Evolutionary conservation across 2,797 vertebrate genomes (phyloP).

Genomic region (Telmatherina bonti): DNA sequence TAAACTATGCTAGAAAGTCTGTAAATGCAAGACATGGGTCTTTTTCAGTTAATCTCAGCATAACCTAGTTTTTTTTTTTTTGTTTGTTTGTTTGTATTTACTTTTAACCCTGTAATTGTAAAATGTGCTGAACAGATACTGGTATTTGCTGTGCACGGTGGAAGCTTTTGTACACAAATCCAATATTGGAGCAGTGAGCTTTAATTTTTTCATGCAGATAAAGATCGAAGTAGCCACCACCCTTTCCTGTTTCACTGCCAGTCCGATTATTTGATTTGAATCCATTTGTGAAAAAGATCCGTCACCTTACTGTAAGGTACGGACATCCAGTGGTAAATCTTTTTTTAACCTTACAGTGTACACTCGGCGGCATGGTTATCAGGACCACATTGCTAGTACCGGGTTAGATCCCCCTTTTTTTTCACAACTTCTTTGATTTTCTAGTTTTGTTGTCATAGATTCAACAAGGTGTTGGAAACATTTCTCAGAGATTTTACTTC

Average conservation of each 20-base stretch:
- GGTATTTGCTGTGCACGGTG: neutral
- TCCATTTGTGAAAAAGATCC: neutral
- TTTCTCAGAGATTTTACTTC: neutral
- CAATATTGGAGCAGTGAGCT: constrained; percentile 28
- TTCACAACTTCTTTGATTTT: neutral
- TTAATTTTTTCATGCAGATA: constrained; percentile 47
- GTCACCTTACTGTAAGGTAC: neutral
- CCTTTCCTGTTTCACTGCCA: constrained; percentile 59
- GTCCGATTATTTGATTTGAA: constrained; percentile 29
- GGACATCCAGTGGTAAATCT: too few relatives aligned
- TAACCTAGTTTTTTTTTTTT: neutral
- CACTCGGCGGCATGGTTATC: too few relatives aligned
- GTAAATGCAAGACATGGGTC: neutral
- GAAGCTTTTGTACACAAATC: constrained; percentile 13
- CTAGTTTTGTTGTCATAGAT: too few relatives aligned
- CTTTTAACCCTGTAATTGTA: neutral
- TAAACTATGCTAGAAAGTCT: neutral
- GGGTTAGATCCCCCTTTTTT: neutral
- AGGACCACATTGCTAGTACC: too few relatives aligned
- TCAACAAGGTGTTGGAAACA: neutral
- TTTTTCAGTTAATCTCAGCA: neutral
- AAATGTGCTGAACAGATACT: neutral
- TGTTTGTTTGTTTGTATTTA: neutral
- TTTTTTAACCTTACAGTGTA: too few relatives aligned
- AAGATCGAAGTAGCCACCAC: constrained; percentile 50